phyloP scores from a whole-genome alignment of 2,888 invertebrate species.

The Andrena trimmerana region DNA sequence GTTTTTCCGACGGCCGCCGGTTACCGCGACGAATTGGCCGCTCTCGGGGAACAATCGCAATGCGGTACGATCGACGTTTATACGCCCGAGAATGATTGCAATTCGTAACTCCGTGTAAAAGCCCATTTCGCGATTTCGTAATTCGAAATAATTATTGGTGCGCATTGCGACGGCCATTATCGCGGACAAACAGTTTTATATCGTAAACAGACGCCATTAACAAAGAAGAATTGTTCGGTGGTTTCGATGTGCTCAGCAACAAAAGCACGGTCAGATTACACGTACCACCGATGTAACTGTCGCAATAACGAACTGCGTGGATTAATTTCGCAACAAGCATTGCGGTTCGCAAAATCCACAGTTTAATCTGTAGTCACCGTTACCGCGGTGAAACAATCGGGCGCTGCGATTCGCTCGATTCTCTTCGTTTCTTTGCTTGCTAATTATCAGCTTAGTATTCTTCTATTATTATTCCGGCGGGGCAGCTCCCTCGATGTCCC shows the following conservation, averaged over 20 bases:
- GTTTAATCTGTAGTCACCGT: slow-evolving; percentile 68
- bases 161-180: slow-evolving; percentile 76
- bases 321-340: slow-evolving; percentile 72
- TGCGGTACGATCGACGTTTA: slow-evolving; percentile 72
- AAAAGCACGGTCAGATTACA: slow-evolving; percentile 73
- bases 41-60: slow-evolving; percentile 65
- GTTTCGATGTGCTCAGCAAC: slow-evolving; percentile 74
- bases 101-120: slow-evolving; percentile 74
- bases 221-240: slow-evolving; percentile 74
- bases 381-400: slow-evolving; percentile 55
- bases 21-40: slow-evolving; percentile 60
- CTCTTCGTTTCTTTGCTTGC: not conserved
- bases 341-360: slow-evolving; percentile 65
- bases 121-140: slow-evolving; percentile 76
- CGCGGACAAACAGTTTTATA: slow-evolving; percentile 76
- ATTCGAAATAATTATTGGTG: slow-evolving; percentile 76
- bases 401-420: slow-evolving; percentile 26
- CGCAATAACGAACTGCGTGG: slow-evolving; percentile 73
- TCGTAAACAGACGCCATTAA: slow-evolving; percentile 76
- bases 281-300: slow-evolving; percentile 71
- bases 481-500: not conserved
- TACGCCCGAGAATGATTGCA: slow-evolving; percentile 73
- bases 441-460: not conserved
- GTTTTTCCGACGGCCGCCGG: slow-evolving; percentile 60
- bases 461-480: not conserved